Evolutionary conservation across 2,113 vertebrate genomes (phyloP).

Genomic region (Pygoscelis adeliae): DNA sequence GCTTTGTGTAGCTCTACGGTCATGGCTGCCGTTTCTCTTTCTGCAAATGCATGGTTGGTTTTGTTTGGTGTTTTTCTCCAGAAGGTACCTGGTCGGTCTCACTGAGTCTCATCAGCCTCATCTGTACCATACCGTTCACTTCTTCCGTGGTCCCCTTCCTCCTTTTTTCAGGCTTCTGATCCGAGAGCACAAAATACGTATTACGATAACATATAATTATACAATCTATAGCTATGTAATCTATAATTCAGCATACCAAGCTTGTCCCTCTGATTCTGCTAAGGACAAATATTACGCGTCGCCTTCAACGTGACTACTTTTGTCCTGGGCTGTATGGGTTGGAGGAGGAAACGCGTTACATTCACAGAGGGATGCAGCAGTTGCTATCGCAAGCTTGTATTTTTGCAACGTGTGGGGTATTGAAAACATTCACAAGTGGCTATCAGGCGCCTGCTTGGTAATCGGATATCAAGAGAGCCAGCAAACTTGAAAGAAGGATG

Average conservation of each 20-base stretch:
- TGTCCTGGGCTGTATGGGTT: rapidly evolving
- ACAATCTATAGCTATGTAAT: neutral
- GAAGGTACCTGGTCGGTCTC: neutral
- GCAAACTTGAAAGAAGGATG: neutral
- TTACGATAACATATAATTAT: no score
- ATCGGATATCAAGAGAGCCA: rapidly evolving
- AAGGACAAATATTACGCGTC: rapidly evolving
- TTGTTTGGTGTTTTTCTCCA: neutral
- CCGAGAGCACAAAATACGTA: rapidly evolving
- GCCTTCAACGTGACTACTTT: neutral
- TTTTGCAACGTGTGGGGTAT: rapidly evolving
- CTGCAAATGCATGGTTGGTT: neutral
- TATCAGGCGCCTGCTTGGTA: neutral
- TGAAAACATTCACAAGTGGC: neutral
- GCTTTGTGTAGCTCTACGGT: neutral
- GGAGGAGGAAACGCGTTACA: rapidly evolving
- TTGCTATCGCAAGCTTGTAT: neutral
- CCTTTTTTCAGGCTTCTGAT: neutral
- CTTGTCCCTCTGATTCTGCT: neutral
- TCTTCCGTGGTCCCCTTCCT: neutral
- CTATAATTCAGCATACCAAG: neutral
- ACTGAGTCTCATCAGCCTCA: neutral
- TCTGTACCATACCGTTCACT: rapidly evolving
- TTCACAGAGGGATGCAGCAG: neutral
- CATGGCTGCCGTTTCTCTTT: rapidly evolving